A percentile compares a stretch with the other conserved stretches of the same genome.
phyloP scores from a whole-genome alignment of 2,888 invertebrate species.

The Coleophora deauratella region DNA sequence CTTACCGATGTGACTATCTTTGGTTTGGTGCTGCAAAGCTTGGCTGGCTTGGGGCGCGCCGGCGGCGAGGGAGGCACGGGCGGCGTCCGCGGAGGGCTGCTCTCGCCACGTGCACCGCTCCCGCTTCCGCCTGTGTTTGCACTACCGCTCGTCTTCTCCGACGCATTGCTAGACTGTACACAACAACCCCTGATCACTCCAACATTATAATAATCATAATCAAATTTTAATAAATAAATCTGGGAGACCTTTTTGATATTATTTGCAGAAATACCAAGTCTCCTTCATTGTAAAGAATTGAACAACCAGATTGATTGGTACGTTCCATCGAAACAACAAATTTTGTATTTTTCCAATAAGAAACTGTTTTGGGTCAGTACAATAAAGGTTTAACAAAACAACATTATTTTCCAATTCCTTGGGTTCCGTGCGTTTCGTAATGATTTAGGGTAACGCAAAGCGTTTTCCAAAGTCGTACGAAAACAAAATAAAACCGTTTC shows the following conservation, averaged over 20 bases:
- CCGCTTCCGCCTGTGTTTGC: constrained; percentile 24
- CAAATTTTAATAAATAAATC: too few relatives aligned
- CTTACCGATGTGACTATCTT: constrained; percentile 42
- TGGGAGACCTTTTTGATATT: too few relatives aligned
- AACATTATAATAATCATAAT: too few relatives aligned
- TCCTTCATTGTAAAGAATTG: too few relatives aligned
- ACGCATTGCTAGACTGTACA: constrained; percentile 53
- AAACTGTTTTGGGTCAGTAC: too few relatives aligned
- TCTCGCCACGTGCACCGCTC: constrained; percentile 41
- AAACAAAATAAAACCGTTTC: constrained; percentile 20
- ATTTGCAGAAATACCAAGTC: too few relatives aligned
- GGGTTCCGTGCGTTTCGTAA: too few relatives aligned
- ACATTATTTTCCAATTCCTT: too few relatives aligned
- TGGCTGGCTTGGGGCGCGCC: constrained; percentile 37
- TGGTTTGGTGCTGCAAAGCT: constrained; percentile 32
- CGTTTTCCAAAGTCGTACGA: constrained; percentile 8
- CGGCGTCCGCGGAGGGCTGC: constrained; percentile 60
- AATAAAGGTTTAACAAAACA: too few relatives aligned
- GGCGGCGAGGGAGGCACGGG: constrained; percentile 50
- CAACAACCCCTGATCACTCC: not conserved
- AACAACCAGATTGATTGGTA: too few relatives aligned
- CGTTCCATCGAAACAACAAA: too few relatives aligned
- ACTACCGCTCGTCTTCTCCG: constrained; percentile 40
- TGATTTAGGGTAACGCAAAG: constrained; percentile 1
- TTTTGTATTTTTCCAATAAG: too few relatives aligned